A percentile compares a stretch with the other conserved stretches of the same genome.
These are phyloP conservation scores for Tholera decimalis DNA, from an alignment of 2,888 invertebrate species.

Conservation along the genomic window DNA sequence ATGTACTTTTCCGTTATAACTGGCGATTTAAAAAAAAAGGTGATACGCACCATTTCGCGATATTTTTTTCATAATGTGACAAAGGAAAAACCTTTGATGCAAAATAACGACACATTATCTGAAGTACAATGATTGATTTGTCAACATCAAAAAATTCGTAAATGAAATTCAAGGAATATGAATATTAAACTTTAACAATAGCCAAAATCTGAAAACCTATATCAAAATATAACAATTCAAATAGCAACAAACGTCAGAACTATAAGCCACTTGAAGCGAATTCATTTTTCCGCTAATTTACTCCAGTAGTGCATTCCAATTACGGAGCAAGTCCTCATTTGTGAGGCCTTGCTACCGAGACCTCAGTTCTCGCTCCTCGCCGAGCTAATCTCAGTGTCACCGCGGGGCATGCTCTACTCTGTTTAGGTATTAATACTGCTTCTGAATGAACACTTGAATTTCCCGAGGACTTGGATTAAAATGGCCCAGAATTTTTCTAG, in stretches of 20 bases:
- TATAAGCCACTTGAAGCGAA: constrained; percentile 23
- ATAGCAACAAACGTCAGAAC: neutral
- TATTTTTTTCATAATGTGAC: neutral
- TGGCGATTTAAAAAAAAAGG: constrained; percentile 8
- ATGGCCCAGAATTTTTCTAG: constrained; percentile 55
- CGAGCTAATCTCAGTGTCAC: constrained; percentile 73
- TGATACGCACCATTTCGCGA: neutral
- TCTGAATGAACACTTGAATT: constrained; percentile 65
- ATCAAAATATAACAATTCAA: neutral
- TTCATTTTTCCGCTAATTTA: constrained; percentile 49
- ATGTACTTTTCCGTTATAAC: constrained; percentile 1
- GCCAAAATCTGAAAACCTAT: neutral
- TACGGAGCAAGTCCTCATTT: constrained; percentile 36
- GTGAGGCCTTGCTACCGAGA: constrained; percentile 39
- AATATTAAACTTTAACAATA: neutral
- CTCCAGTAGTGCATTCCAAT: constrained; percentile 43
- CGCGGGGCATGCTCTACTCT: constrained; percentile 68
- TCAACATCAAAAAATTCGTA: neutral
- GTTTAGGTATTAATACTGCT: constrained; percentile 71
- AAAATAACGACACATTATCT: too few relatives aligned
- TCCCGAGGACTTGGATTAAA: constrained; percentile 59
- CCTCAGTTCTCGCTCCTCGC: constrained; percentile 25
- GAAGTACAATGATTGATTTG: too few relatives aligned
- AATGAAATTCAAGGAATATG: neutral
- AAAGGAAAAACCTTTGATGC: neutral